Evolutionary conservation across 1,140 invertebrate genomes (phyloP).

Genomic region (Cataglyphis hispanica): DNA sequence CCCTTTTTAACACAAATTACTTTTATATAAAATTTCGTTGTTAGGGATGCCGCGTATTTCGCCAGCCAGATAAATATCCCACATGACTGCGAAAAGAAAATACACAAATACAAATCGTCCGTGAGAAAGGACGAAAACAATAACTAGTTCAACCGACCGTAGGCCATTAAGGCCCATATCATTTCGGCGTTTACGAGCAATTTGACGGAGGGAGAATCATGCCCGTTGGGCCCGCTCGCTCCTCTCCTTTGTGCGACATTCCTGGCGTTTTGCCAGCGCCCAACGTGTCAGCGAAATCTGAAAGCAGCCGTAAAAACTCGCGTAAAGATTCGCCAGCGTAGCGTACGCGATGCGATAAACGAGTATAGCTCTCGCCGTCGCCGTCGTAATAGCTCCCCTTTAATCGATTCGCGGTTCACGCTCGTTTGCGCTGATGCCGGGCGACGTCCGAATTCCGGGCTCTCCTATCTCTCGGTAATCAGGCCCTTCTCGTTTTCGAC

Average conservation of each 20-base stretch:
- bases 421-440: conserved; percentile 69
- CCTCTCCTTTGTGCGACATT: conserved; percentile 60
- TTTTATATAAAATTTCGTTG: not conserved
- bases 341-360: conserved; percentile 15
- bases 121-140: conserved; percentile 32
- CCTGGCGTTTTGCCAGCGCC: conserved; percentile 38
- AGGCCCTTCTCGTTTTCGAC: conserved; percentile 39
- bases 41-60: not conserved
- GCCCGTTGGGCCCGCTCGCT: conserved; percentile 16
- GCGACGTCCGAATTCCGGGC: conserved; percentile 57
- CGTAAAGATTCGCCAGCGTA: conserved; percentile 72
- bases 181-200: conserved; percentile 64
- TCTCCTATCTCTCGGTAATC: conserved; percentile 9
- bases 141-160: conserved; percentile 75
- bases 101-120: not conserved
- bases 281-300: conserved; percentile 74
- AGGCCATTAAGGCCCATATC: conserved; percentile 73
- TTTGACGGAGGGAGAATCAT: conserved; percentile 61
- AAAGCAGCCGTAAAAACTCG: conserved; percentile 74
- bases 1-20: not conserved
- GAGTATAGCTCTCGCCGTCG: conserved; percentile 4
- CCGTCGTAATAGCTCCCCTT: conserved; percentile 36
- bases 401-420: conserved; percentile 70
- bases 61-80: too few relatives aligned
- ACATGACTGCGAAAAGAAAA: not conserved